phyloP scores from a whole-genome alignment of 2,888 invertebrate genomes.

The Sarcophaga carnaria region DNA sequence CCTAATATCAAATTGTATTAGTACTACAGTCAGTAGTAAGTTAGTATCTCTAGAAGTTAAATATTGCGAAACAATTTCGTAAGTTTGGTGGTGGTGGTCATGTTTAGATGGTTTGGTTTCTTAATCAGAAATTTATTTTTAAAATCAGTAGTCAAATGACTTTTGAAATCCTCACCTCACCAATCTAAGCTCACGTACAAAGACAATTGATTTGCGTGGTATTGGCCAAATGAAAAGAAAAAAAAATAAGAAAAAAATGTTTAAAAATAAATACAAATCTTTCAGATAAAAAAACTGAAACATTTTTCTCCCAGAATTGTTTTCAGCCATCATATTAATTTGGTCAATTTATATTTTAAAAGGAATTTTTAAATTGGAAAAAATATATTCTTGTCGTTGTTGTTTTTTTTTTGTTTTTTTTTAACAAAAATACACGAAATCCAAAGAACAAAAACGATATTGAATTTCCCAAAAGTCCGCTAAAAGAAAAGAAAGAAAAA shows the following conservation, averaged over 20 bases:
- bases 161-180: conserved; percentile 3
- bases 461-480: conserved; percentile 50
- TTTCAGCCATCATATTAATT: conserved; percentile 80
- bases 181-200: conserved; percentile 31
- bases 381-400: conserved; percentile 24
- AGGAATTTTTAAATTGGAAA: conserved; percentile 82
- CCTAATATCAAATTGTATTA: too few relatives aligned
- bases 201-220: conserved; percentile 45
- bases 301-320: conserved; percentile 82
- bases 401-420: conserved; percentile 22
- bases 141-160: conserved; percentile 56
- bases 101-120: not conserved
- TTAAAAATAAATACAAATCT: conserved; percentile 9
- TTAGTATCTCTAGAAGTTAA: too few relatives aligned
- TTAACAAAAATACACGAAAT: conserved; percentile 6
- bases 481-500: conserved; percentile 55
- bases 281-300: conserved; percentile 66
- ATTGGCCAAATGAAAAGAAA: conserved; percentile 38
- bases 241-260: conserved; percentile 28
- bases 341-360: conserved; percentile 82
- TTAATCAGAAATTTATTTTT: not conserved
- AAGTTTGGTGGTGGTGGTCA: too few relatives aligned
- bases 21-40: too few relatives aligned
- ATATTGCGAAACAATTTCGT: too few relatives aligned
- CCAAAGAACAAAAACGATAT: conserved; percentile 12